Evolutionary conservation across 2,113 vertebrate genomes (phyloP), one percentile per base, ranked within the genome.

Genomic region (Hippocampus zosterae): DNA sequence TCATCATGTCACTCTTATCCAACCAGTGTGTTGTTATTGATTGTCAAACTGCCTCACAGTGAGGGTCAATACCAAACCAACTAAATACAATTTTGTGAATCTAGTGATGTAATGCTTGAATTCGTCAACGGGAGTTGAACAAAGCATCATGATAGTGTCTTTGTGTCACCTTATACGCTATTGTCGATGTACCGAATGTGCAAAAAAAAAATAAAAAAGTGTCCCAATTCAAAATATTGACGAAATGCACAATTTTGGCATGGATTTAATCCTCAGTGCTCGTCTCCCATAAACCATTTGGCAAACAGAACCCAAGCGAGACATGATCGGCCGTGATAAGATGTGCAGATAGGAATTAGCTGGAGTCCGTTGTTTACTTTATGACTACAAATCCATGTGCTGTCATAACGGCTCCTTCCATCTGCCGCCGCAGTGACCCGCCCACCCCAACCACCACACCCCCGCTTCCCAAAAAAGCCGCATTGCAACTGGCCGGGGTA

Each of bases 331-430:
- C 53, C 68, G 16, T 0, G 59, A 77, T 70, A 67, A 67, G 62
- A 42, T 63, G 61, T n/a, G 66, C 27, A 79, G 66, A 83, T 60
- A 68, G 71, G 74, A 77, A 79, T 84, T 80, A 74, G 67, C 76
- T 44, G 44, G 3, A 75, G 71, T 55, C 73, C 71, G 65, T 80
- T 86, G 89, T 89, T 86, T 88, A 84, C 62, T 56, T 65, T 73
- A 65, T 69, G 76, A 80, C 74, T 81, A 52, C 69, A 82, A 88
- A 89, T 84, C 82, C 69, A 60, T 18, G 11, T 67, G 67, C 70
- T 67, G 60, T 53, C 72, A 12, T 76, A 84, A 88, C 76, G 48
- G 73, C 76, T 59, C 72, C 29, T 37, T 69, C 84, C 83, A 85
- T 88, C 83, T 90, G 88, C 71, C 57, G 19, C 8, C 33, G 33